Evolutionary conservation across 2,113 vertebrate species (phyloP), one percentile per base, ranked within the genome.

Genomic region (Elephantulus edwardii): DNA sequence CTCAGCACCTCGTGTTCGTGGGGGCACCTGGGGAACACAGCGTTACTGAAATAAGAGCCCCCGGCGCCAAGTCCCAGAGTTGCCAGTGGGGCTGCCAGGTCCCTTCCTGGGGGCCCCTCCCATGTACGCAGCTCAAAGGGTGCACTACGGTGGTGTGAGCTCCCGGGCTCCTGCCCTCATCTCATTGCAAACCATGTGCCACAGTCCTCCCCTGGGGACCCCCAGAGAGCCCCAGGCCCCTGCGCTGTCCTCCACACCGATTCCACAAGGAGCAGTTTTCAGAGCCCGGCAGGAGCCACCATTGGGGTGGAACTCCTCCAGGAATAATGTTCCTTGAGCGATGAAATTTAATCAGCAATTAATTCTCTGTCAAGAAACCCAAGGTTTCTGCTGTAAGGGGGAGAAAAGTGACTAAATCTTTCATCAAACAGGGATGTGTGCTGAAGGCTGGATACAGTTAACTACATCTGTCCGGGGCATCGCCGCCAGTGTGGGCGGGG

Each of bases 271-370:
- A 48, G 33, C 38, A 7, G 12, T 50, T n/a, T 50, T 0, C 8
- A 4, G 24, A 4, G 6, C 26, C 0, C 12, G 26, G 83, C 38
- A 44, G 79, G 60, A 81, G 76, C 19, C 6, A 50, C 66, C 64
- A 14, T 48, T 79, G 4, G 83, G 68, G 72, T 54, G 56, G 68
- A 70, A 38, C 2, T n/a, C 83, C 64, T 88, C 30, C 26, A 4
- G 80, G 88, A 90, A 81, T n/a, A 14, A 19, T 3, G 35, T 26
- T 68, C 84, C 93, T 48, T 75, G 44, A 40, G 54, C 12, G 17
- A 40, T 76, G 85, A 76, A 68, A 83, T 58, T 83, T 58, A 88
- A 54, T 72, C 85, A 94, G 88, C 89, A 74, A 77, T 89, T 83
- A 72, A 86, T 78, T 90, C 80, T 88, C 68, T 84, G 74, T 84